Evolutionary conservation across 2,797 vertebrate species (phyloP).

Genomic region (Brachyrhaphis roseni): DNA sequence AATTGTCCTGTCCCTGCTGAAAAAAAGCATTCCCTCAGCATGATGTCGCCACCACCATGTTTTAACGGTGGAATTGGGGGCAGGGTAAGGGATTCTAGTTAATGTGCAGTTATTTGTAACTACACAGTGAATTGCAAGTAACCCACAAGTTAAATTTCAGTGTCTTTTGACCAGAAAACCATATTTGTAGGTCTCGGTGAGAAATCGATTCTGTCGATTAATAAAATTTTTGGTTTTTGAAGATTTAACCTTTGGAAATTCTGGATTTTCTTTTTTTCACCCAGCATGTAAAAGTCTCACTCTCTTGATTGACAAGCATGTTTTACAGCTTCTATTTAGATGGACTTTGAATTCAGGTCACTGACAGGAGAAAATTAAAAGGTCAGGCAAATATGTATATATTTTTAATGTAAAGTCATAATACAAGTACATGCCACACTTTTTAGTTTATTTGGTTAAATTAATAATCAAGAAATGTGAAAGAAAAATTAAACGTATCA

Average conservation of each 20-base stretch:
- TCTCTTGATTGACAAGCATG: no score
- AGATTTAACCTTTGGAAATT: no score
- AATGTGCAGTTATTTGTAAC: not conserved
- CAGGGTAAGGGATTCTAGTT: not conserved
- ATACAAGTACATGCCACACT: not conserved
- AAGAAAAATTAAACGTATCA: not conserved
- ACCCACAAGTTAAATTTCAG: not conserved
- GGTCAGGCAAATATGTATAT: no score
- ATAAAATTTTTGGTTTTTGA: no score
- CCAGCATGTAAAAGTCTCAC: no score
- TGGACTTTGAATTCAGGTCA: no score
- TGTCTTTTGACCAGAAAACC: not conserved
- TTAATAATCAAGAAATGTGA: not conserved
- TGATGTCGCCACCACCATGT: not conserved
- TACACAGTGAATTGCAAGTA: not conserved
- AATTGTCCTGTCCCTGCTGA: not conserved
- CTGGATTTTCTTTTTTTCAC: no score
- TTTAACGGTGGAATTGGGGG: not conserved
- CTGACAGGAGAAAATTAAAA: no score
- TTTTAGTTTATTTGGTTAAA: not conserved
- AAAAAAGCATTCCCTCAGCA: not conserved
- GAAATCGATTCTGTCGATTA: no score
- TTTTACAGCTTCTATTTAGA: no score
- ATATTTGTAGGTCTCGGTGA: no score
- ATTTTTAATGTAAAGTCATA: not conserved